Conservation (phyloP, 1,140 invertebrate genomes). For the Acromyrmex heyeri region DNA sequence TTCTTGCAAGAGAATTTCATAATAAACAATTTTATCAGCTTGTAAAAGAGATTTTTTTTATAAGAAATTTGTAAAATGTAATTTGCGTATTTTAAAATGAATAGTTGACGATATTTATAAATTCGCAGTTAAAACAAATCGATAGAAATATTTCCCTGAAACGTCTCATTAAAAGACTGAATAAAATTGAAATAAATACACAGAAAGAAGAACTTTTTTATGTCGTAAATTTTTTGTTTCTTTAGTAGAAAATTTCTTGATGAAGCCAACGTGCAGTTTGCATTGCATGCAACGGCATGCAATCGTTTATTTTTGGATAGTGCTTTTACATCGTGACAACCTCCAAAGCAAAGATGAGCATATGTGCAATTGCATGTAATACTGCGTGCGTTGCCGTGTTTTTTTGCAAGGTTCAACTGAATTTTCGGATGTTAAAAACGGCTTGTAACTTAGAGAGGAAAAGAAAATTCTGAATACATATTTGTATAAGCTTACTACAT, state of each 20-base stretch:
- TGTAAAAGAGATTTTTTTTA: background rate
- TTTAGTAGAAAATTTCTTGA: constrained; percentile 4
- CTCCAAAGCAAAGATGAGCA: background rate
- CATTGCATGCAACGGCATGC: constrained; percentile 23
- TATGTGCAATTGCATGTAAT: constrained; percentile 12
- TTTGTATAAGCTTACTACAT: constrained; percentile 1
- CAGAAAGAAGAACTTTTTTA: background rate
- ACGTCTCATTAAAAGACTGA: background rate
- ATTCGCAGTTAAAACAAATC: background rate
- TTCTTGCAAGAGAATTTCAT: background rate
- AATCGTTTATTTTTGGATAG: constrained; percentile 27
- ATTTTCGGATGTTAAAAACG: constrained; percentile 33
- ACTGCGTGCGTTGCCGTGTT: background rate
- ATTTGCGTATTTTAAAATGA: background rate
- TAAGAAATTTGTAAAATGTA: background rate
- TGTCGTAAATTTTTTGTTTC: background rate
- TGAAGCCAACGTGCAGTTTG: constrained; percentile 1
- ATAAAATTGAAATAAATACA: background rate
- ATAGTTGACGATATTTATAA: background rate
- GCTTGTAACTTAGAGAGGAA: constrained; percentile 14
- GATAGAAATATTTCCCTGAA: background rate
- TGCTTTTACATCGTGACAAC: constrained; percentile 37
- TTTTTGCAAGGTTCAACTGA: constrained; percentile 31
- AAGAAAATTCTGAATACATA: background rate
- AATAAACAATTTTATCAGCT: background rate